phyloP scores from a whole-genome alignment of 1,140 invertebrate species.

The Ips typographus region DNA sequence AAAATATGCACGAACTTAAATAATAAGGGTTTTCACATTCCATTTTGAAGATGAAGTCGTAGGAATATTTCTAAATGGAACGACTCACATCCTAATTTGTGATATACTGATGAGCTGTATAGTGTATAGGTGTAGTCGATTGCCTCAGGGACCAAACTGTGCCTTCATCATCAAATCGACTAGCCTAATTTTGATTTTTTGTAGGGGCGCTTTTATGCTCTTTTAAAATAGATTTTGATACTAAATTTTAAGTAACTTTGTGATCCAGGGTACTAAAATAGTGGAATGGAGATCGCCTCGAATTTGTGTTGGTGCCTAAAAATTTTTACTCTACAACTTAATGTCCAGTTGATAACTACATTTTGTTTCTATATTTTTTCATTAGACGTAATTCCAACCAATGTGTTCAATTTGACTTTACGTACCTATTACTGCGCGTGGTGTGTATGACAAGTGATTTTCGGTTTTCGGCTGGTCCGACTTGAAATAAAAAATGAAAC shows the following conservation, averaged over 20 bases:
- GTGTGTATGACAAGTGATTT: constrained; percentile 48
- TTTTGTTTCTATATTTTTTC: constrained; percentile 22
- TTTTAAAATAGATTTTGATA: background rate
- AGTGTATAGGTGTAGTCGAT: constrained; percentile 39
- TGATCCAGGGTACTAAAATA: background rate
- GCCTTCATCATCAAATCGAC: constrained; percentile 14
- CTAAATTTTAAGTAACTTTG: background rate
- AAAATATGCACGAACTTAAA: constrained; percentile 77
- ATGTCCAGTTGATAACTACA: background rate
- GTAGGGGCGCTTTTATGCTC: too few relatives aligned
- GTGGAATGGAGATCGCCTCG: background rate
- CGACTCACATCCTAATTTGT: constrained; percentile 40
- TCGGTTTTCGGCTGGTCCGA: constrained; percentile 43
- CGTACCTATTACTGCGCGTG: constrained; percentile 49
- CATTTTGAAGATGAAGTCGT: constrained; percentile 39
- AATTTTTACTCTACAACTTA: background rate
- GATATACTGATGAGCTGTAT: constrained; percentile 36
- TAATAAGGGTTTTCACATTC: constrained; percentile 46
- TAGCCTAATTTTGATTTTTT: constrained; percentile 6
- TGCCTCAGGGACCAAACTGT: constrained; percentile 40
- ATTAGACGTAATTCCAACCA: constrained; percentile 47
- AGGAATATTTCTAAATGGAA: constrained; percentile 42
- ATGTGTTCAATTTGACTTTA: constrained; percentile 51
- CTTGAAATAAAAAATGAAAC: constrained; percentile 26
- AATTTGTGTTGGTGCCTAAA: background rate